phyloP scores from a whole-genome alignment of 2,113 vertebrate genomes.

The Lonchura striata region DNA sequence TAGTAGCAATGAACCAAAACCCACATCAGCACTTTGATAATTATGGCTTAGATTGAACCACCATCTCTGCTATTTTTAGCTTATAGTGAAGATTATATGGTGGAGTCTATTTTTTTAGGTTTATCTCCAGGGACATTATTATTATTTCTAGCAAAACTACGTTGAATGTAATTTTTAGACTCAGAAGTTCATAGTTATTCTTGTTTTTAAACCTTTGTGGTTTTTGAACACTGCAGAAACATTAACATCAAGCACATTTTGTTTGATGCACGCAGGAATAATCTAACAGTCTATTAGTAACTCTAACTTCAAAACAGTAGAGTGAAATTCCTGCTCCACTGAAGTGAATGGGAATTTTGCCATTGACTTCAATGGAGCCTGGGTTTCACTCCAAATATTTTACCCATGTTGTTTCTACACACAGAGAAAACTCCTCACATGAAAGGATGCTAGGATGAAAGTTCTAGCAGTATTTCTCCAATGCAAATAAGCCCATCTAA shows the following conservation, averaged over 20 bases:
- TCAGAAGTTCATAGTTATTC: background rate
- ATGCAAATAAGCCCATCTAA: background rate
- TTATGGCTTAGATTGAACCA: constrained; percentile 60
- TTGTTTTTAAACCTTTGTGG: constrained; percentile 23
- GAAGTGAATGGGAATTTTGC: constrained; percentile 50
- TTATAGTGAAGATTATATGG: constrained; percentile 59
- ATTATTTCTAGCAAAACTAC: constrained; percentile 60
- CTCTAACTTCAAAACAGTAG: constrained; percentile 56
- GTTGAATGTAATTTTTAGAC: constrained; percentile 7
- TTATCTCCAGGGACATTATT: constrained; percentile 64
- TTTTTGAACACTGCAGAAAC: constrained; percentile 14
- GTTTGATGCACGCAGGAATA: constrained; percentile 26
- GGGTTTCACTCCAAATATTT: constrained; percentile 42
- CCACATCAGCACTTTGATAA: constrained; percentile 17
- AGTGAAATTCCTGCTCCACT: constrained; percentile 39
- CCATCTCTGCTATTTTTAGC: constrained; percentile 67
- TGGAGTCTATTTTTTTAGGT: constrained; percentile 68
- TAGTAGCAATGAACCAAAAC: constrained; percentile 40
- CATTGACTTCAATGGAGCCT: constrained; percentile 36
- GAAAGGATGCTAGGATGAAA: background rate
- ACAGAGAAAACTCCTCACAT: constrained; percentile 22
- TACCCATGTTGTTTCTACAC: background rate
- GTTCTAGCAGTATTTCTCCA: constrained; percentile 12
- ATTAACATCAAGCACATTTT: background rate
- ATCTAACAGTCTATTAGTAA: constrained; percentile 50